These are phyloP conservation scores for Drosophila punjabiensis DNA, from an alignment of 1,140 invertebrate genomes.

Conservation along the genomic window DNA sequence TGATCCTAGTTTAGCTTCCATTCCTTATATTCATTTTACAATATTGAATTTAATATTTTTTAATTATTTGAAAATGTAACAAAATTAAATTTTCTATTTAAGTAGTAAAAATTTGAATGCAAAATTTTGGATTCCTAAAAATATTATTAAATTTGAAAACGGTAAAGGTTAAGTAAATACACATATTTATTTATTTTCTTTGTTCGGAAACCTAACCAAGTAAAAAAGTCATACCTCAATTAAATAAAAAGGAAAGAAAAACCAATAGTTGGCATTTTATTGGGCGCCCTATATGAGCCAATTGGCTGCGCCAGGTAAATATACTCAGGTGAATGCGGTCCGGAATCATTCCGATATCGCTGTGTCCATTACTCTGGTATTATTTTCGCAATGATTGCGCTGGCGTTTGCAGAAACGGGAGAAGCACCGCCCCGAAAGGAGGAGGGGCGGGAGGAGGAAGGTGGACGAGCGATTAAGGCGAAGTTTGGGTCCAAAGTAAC, in stretches of 20 bases:
- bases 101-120: too few relatives aligned
- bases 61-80: not conserved
- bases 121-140: not conserved
- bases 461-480: constrained; percentile 54
- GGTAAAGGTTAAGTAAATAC: too few relatives aligned
- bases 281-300: constrained; percentile 1
- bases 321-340: not conserved
- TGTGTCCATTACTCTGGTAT: constrained; percentile 31
- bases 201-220: too few relatives aligned
- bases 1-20: too few relatives aligned
- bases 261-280: constrained; percentile 9
- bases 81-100: too few relatives aligned
- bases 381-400: constrained; percentile 42
- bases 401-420: constrained; percentile 66
- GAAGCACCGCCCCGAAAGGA: constrained; percentile 10
- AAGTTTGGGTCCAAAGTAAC: constrained; percentile 64
- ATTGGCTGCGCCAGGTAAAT: not conserved
- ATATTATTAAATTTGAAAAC: not conserved
- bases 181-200: too few relatives aligned
- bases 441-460: not conserved
- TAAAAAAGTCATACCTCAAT: not conserved
- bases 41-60: not conserved
- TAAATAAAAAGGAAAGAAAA: not conserved
- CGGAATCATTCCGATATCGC: constrained; percentile 27
- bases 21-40: not conserved